Evolutionary conservation across 2,113 vertebrate genomes (phyloP).

Genomic region (Rhynchomys soricoides): DNA sequence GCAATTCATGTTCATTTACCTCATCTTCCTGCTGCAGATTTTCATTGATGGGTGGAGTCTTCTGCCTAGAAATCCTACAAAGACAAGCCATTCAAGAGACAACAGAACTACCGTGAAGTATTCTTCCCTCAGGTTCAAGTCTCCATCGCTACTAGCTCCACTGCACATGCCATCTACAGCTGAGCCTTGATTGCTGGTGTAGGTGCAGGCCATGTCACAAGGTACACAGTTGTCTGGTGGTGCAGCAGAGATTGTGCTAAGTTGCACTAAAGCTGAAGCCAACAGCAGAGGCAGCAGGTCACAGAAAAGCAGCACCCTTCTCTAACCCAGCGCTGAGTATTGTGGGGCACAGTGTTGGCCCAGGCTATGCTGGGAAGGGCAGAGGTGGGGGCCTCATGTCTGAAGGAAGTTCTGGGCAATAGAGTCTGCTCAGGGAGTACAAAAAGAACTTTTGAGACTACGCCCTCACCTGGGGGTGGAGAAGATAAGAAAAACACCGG

Average conservation of each 20-base stretch:
- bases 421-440: neutral
- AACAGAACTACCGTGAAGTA: neutral
- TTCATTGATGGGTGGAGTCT: accelerated
- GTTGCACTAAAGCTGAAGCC: neutral
- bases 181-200: neutral
- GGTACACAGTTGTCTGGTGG: neutral
- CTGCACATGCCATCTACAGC: neutral
- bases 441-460: neutral
- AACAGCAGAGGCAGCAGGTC: too few species aligned
- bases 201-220: neutral
- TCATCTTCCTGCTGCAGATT: neutral
- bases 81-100: neutral
- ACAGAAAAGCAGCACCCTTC: neutral
- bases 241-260: neutral
- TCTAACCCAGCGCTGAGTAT: neutral
- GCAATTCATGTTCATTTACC: neutral
- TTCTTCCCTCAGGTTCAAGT: neutral
- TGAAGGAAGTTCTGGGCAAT: neutral
- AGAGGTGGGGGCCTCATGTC: neutral
- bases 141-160: neutral
- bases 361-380: neutral
- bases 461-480: neutral
- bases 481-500: neutral
- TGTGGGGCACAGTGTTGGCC: neutral
- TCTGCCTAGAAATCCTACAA: accelerated